phyloP scores from a whole-genome alignment of 1,140 invertebrate species.

The Agrilus planipennis region DNA sequence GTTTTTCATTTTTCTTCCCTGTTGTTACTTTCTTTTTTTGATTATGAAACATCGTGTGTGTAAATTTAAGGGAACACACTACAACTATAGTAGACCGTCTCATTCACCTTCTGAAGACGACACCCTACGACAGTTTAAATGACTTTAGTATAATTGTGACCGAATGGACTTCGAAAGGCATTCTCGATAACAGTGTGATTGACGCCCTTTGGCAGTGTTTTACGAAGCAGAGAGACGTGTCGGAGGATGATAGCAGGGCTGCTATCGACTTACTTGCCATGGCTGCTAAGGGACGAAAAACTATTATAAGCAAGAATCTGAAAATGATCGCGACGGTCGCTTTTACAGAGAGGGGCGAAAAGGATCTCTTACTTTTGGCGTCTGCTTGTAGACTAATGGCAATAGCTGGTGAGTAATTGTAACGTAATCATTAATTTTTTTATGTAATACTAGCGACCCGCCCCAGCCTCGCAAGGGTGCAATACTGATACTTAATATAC shows the following conservation, averaged over 20 bases:
- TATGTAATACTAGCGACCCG: no score
- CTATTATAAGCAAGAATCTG: conserved; percentile 25
- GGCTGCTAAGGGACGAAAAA: conserved; percentile 18
- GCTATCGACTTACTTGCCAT: conserved; percentile 22
- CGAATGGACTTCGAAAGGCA: conserved; percentile 24
- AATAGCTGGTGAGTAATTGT: conserved; percentile 14
- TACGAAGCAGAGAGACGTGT: conserved; percentile 15
- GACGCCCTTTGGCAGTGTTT: conserved; percentile 27
- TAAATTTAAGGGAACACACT: conserved; percentile 25
- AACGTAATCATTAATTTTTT: no score
- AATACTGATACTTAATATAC: no score
- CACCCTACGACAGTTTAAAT: conserved; percentile 16
- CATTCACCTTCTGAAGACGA: conserved; percentile 16
- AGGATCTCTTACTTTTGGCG: conserved; percentile 19
- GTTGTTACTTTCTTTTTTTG: not conserved
- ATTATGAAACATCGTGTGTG: conserved; percentile 1
- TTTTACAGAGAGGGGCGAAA: conserved; percentile 14
- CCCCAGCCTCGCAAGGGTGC: no score
- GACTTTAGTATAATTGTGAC: conserved; percentile 23
- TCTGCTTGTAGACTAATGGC: conserved; percentile 19
- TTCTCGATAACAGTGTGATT: conserved; percentile 27
- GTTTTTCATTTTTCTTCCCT: not conserved
- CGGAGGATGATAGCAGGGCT: conserved; percentile 15
- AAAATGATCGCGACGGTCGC: conserved; percentile 21
- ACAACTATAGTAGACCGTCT: conserved; percentile 20